Conservation (phyloP, 1,140 invertebrate species). For the Dysdera silvatica region DNA sequence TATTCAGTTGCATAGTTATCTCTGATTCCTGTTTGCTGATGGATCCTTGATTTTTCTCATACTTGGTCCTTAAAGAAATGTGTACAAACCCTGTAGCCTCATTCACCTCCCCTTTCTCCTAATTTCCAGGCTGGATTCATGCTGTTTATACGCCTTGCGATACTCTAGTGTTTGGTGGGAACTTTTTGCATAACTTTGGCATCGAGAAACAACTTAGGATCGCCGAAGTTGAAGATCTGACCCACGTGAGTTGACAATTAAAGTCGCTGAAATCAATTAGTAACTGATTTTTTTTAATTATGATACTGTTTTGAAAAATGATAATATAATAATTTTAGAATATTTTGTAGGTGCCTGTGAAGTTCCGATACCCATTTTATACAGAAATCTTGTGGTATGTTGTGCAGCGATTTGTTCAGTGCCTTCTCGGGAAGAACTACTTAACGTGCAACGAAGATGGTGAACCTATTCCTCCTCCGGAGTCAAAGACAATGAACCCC, state of each 20-base stretch:
- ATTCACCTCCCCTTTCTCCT: too few species aligned
- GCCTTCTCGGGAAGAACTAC: slow-evolving; percentile 73
- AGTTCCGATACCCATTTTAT: slow-evolving; percentile 96
- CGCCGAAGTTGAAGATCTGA: slow-evolving; percentile 86
- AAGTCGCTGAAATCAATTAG: neutral
- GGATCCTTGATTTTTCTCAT: too few species aligned
- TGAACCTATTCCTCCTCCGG: slow-evolving; percentile 15
- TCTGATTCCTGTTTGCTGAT: too few species aligned
- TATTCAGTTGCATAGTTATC: neutral
- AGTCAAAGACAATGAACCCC: slow-evolving; percentile 7
- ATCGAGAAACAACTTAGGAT: slow-evolving; percentile 57
- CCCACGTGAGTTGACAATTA: slow-evolving; percentile 60
- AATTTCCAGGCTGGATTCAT: slow-evolving; percentile 83
- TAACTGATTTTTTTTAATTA: too few species aligned
- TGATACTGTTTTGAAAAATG: too few species aligned
- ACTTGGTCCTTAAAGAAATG: too few species aligned
- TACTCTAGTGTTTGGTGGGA: slow-evolving; percentile 94
- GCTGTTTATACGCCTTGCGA: slow-evolving; percentile 93
- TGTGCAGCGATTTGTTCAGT: slow-evolving; percentile 81
- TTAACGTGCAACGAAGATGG: slow-evolving; percentile 34
- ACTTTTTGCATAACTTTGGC: slow-evolving; percentile 92
- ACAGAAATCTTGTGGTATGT: slow-evolving; percentile 98
- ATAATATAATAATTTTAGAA: too few species aligned
- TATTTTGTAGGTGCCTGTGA: slow-evolving; percentile 70
- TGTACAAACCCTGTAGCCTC: too few species aligned